Evolutionary conservation across 2,888 invertebrate genomes (phyloP).

Genomic region (Caenorhabditis japonica): DNA sequence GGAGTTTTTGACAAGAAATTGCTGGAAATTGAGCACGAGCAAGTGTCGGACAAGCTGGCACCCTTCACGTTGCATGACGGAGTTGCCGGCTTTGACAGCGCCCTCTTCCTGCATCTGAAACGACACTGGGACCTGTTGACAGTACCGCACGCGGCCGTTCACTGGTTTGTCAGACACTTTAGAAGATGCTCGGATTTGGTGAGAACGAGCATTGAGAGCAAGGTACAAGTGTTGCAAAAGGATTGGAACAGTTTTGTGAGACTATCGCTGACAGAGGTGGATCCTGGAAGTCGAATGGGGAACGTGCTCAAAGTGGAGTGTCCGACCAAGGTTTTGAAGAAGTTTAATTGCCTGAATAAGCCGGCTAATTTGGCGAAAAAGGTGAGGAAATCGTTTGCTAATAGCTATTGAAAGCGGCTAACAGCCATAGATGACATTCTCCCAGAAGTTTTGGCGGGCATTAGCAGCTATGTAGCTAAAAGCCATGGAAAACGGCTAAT

Average conservation of each 20-base stretch:
- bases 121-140: constrained; percentile 73
- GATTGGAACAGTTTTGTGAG: constrained; percentile 68
- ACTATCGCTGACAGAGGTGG: constrained; percentile 64
- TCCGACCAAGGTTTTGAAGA: constrained; percentile 9
- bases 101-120: constrained; percentile 65
- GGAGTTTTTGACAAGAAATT: constrained; percentile 50
- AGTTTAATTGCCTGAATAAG: constrained; percentile 1
- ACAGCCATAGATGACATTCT: no score
- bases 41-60: background rate
- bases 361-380: background rate
- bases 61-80: constrained; percentile 52
- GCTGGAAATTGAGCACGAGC: constrained; percentile 1
- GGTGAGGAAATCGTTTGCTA: no score
- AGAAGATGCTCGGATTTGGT: constrained; percentile 28
- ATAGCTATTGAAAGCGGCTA: no score
- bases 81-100: constrained; percentile 62
- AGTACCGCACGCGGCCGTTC: constrained; percentile 46
- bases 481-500: no score
- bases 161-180: constrained; percentile 66
- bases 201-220: constrained; percentile 32
- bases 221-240: constrained; percentile 59
- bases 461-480: no score
- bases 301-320: constrained; percentile 30
- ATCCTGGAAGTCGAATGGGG: constrained; percentile 51
- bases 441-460: no score